Evolutionary conservation across 2,888 invertebrate species (phyloP).

Genomic region (Phytoseiulus persimilis): DNA sequence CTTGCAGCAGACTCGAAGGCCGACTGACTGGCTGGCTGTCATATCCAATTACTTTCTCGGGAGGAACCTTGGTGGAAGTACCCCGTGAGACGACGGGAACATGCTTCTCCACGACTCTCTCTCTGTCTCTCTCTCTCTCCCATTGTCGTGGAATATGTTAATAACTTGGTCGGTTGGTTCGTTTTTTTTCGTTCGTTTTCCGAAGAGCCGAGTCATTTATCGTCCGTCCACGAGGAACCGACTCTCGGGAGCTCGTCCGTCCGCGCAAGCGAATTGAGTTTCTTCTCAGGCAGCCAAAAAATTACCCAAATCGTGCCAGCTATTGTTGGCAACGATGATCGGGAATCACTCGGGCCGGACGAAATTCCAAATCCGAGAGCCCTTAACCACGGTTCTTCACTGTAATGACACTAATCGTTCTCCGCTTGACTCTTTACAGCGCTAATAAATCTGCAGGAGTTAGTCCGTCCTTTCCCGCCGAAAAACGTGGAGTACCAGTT

Average conservation of each 20-base stretch:
- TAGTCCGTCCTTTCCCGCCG: constrained; percentile 61
- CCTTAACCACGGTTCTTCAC: not conserved
- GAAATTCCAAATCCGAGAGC: not conserved
- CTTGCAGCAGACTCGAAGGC: not conserved
- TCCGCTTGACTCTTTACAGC: constrained; percentile 54
- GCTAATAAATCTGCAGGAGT: constrained; percentile 71
- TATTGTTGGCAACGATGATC: not conserved
- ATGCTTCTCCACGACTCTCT: not conserved
- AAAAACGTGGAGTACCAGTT: constrained; percentile 59
- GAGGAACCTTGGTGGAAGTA: not conserved
- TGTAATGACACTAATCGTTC: not conserved
- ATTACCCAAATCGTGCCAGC: not conserved
- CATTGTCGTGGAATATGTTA: not conserved
- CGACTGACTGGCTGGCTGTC: not conserved
- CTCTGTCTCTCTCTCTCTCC: no score
- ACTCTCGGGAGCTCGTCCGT: not conserved
- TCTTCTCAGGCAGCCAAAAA: not conserved
- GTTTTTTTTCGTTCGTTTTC: not conserved
- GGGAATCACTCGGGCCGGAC: not conserved
- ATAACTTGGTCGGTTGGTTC: not conserved
- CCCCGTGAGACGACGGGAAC: not conserved
- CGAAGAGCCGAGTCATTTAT: not conserved
- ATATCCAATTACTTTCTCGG: not conserved
- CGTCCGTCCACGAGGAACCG: not conserved
- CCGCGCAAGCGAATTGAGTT: not conserved